These are phyloP conservation scores for Corapipo altera DNA, from an alignment of 2,113 vertebrate species.

Conservation along the genomic window DNA sequence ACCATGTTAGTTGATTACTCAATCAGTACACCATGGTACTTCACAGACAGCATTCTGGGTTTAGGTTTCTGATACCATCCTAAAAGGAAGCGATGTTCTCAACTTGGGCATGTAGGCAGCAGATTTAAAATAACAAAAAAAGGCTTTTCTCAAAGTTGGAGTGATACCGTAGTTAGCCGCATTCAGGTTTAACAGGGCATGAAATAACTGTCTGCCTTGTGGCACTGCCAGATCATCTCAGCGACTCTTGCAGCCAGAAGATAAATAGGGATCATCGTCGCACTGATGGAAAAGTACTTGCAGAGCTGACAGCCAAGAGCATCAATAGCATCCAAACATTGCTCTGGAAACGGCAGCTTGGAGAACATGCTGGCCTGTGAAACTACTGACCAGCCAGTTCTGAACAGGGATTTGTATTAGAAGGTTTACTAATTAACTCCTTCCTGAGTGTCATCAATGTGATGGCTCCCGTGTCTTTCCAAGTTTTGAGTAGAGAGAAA, in stretches of 20 bases:
- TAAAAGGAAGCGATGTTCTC: slow-evolving; percentile 32
- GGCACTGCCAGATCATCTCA: slow-evolving; percentile 85
- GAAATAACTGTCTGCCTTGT: slow-evolving; percentile 91
- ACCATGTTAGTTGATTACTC: background rate
- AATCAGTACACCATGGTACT: fast-evolving
- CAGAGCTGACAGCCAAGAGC: slow-evolving; percentile 21
- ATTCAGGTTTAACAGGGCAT: slow-evolving; percentile 94
- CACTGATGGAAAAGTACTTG: slow-evolving; percentile 52
- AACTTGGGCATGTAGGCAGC: slow-evolving; percentile 36
- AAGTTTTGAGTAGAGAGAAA: background rate
- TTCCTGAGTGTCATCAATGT: background rate
- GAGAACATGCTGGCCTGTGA: background rate
- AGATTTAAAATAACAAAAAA: slow-evolving; percentile 44
- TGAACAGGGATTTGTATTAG: background rate
- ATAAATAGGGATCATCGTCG: slow-evolving; percentile 78
- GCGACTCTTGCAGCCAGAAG: slow-evolving; percentile 80
- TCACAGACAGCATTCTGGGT: fast-evolving
- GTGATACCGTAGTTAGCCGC: slow-evolving; percentile 77
- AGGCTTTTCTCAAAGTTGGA: slow-evolving; percentile 61
- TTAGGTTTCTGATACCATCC: background rate
- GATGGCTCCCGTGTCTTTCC: background rate
- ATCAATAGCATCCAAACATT: background rate
- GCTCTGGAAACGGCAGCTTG: background rate
- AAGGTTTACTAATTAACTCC: background rate
- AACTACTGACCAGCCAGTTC: background rate